Conservation (phyloP, 1,140 invertebrate genomes). For the Chlorops oryzae region DNA sequence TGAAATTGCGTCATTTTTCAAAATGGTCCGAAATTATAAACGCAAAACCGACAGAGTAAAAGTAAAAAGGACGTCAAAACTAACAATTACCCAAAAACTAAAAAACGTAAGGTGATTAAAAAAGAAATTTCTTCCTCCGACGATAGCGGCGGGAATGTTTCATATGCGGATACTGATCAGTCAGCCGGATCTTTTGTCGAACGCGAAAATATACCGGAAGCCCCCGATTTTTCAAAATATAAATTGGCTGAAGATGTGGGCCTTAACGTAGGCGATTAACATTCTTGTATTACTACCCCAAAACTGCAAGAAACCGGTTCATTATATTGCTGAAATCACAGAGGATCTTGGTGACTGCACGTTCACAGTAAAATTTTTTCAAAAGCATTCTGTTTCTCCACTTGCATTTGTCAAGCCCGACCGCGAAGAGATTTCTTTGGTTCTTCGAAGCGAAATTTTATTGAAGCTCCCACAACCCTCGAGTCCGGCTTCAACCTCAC, state of each 20-base stretch:
- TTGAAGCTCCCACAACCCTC: neutral
- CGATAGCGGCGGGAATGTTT: neutral
- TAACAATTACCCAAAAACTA: too few relatives aligned
- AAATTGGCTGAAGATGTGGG: neutral
- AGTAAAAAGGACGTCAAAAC: too few relatives aligned
- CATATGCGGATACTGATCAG: conserved; percentile 2
- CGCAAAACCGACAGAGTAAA: too few relatives aligned
- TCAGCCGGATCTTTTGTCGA: conserved; percentile 2
- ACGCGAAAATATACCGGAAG: neutral
- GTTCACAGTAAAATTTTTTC: conserved; percentile 4
- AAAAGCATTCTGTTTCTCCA: neutral
- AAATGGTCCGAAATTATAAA: too few relatives aligned
- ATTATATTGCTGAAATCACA: neutral
- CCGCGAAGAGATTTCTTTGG: neutral
- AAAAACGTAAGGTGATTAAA: too few relatives aligned
- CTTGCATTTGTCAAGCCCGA: neutral
- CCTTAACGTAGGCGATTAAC: conserved; percentile 3
- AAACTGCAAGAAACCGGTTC: too few relatives aligned
- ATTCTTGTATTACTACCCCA: neutral
- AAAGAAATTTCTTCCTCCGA: neutral
- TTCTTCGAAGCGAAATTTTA: neutral
- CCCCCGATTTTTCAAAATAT: neutral
- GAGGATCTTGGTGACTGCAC: neutral
- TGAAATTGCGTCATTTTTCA: too few relatives aligned
- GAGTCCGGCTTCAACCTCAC: neutral